These are phyloP conservation scores for Ostrea denselamellosa DNA, from an alignment of 1,140 invertebrate genomes.

Conservation along the genomic window DNA sequence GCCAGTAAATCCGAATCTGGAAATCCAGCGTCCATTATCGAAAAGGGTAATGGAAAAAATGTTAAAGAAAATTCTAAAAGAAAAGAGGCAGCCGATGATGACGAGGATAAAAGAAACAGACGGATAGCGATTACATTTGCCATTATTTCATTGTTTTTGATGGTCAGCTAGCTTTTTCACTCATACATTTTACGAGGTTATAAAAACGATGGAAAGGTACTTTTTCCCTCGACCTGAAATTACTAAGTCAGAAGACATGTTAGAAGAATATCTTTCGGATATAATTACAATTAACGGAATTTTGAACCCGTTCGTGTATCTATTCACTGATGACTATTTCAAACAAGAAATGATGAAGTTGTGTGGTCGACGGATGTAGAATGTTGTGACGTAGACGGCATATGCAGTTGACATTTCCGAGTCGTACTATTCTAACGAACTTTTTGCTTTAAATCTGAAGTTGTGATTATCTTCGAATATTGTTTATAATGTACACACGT, in stretches of 20 bases:
- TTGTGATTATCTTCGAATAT: no score
- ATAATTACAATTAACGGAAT: neutral
- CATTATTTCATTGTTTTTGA: neutral
- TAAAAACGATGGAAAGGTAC: neutral
- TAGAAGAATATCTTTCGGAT: neutral
- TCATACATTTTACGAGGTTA: neutral
- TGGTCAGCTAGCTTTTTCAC: neutral
- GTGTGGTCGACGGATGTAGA: neutral
- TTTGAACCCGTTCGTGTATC: neutral
- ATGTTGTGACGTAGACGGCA: no score
- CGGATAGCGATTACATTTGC: neutral
- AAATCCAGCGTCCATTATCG: no score
- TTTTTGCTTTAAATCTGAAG: no score
- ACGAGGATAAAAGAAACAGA: neutral
- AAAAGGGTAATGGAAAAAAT: no score
- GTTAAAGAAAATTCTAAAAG: neutral
- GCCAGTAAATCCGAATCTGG: no score
- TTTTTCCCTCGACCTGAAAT: neutral
- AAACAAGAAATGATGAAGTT: neutral
- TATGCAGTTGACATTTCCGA: no score
- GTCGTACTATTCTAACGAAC: no score
- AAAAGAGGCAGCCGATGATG: neutral
- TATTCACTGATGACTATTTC: neutral
- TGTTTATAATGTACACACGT: no score
- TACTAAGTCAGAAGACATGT: neutral